A percentile compares a stretch with the other conserved stretches of the same genome.
These are phyloP conservation scores for Urosaurus nigricauda DNA, from an alignment of 2,797 vertebrate genomes.

Conservation along the genomic window DNA sequence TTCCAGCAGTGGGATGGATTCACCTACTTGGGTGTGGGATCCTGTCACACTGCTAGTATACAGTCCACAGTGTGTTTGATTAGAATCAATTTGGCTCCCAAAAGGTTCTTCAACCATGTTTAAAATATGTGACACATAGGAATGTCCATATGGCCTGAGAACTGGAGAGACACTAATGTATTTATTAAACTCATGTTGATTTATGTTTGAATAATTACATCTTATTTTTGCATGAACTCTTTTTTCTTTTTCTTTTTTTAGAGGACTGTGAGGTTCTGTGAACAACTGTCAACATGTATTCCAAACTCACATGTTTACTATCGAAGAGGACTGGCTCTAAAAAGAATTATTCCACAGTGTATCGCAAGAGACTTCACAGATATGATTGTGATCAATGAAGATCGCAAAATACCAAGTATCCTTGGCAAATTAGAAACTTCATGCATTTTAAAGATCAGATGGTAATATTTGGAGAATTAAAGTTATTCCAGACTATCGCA, in stretches of 20 bases:
- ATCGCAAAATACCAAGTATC: conserved; percentile 97
- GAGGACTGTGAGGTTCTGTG: conserved; percentile 94
- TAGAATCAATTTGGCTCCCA: not conserved
- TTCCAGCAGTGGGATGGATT: not conserved
- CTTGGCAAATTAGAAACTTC: conserved; percentile 69
- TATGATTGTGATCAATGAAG: conserved; percentile 94
- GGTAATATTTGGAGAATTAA: not conserved
- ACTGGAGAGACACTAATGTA: not conserved
- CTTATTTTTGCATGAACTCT: conserved; percentile 19
- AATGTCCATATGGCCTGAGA: not conserved
- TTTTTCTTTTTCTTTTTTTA: conserved; percentile 64
- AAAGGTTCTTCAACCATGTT: not conserved
- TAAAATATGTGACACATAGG: not conserved
- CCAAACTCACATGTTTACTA: conserved; percentile 96
- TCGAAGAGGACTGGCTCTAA: conserved; percentile 94
- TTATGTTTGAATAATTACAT: not conserved
- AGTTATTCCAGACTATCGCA: too few species aligned
- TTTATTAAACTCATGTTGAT: not conserved
- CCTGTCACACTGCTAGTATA: not conserved
- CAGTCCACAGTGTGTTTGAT: not conserved
- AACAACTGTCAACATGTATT: conserved; percentile 90
- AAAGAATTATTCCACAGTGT: conserved; percentile 95
- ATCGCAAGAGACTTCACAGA: conserved; percentile 92
- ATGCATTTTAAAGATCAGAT: conserved; percentile 15
- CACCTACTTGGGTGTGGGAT: not conserved